Percentiles rank a stretch among this genome's conserved stretches.
These are phyloP conservation scores for Glandiceps talaboti DNA, from an alignment of 53 echinoderm and acorn worm species.

Conservation along the genomic window DNA sequence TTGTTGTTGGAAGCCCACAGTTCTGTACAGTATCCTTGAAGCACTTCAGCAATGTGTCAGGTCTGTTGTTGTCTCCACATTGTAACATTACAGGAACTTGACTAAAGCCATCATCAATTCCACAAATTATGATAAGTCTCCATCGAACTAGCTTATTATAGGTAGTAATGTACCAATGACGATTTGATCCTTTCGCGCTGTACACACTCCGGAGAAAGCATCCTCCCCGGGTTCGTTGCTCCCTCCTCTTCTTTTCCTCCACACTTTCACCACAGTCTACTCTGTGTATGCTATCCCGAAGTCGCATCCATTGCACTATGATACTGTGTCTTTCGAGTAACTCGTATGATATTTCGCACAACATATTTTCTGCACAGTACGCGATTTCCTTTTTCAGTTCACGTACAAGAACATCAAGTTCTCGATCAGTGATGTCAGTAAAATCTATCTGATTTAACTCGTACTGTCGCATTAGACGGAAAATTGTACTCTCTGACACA, in stretches of 20 bases:
- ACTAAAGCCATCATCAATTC: neutral
- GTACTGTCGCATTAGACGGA: neutral
- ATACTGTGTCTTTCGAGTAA: neutral
- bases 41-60: neutral
- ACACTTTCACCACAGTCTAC: neutral
- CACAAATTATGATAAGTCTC: neutral
- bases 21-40: neutral
- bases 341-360: neutral
- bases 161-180: neutral
- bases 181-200: neutral
- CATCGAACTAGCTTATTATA: neutral
- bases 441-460: neutral
- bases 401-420: neutral
- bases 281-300: neutral
- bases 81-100: neutral
- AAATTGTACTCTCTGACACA: conserved; percentile 3
- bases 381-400: neutral
- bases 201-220: neutral
- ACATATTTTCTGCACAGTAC: neutral
- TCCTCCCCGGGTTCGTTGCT: neutral
- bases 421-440: neutral
- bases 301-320: neutral
- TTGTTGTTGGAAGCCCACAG: neutral
- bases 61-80: conserved; percentile 1
- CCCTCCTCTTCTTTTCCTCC: neutral